Percentiles rank a stretch among this genome's conserved stretches.
These are phyloP conservation scores for Catharus bicknelli DNA, from an alignment of 2,113 vertebrate species.

Conservation along the genomic window DNA sequence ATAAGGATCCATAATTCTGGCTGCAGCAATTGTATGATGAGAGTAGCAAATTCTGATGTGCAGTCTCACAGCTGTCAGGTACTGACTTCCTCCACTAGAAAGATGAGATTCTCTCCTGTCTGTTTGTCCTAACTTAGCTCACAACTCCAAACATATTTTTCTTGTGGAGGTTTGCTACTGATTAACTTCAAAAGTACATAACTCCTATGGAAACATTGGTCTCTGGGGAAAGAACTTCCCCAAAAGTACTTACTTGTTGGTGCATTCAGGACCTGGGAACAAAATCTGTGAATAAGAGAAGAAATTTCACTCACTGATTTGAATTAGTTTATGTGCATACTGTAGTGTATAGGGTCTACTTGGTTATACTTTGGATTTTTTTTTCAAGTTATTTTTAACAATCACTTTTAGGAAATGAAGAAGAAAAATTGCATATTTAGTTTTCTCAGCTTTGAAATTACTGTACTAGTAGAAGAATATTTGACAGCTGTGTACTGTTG, in stretches of 20 bases:
- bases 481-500: slow-evolving; percentile 68
- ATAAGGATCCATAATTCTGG: slow-evolving; percentile 38
- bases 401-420: neutral
- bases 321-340: neutral
- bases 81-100: neutral
- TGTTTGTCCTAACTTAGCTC: neutral
- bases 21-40: slow-evolving; percentile 37
- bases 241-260: neutral
- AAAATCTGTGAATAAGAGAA: neutral
- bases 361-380: neutral
- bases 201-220: neutral
- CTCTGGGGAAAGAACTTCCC: neutral
- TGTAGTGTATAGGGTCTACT: neutral
- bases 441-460: neutral
- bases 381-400: neutral
- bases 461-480: slow-evolving; percentile 12
- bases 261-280: neutral
- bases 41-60: slow-evolving; percentile 60
- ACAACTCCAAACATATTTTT: fast-evolving
- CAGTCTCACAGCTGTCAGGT: slow-evolving; percentile 66
- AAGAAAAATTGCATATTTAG: neutral
- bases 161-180: neutral
- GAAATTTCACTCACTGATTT: neutral
- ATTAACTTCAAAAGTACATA: neutral
- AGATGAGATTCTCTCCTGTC: neutral